These are phyloP conservation scores for Thymelicus acteon DNA, from an alignment of 2,888 invertebrate genomes.

Conservation along the genomic window DNA sequence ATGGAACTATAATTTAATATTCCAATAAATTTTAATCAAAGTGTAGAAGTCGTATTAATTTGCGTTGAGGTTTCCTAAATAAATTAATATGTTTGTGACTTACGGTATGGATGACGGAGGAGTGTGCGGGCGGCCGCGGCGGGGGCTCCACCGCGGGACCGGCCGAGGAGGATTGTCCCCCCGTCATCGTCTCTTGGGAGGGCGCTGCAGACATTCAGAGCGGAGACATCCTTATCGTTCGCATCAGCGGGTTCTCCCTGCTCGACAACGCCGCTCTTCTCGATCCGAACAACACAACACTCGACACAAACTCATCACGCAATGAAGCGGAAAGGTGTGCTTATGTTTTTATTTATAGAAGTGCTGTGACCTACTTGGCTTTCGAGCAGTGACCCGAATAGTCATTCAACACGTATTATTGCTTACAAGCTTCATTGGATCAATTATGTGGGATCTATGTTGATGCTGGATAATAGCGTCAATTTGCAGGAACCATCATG, in stretches of 20 bases:
- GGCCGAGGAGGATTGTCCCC: slow-evolving; percentile 80
- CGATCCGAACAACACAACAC: slow-evolving; percentile 60
- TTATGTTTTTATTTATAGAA: slow-evolving; percentile 39
- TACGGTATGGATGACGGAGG: slow-evolving; percentile 68
- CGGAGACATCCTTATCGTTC: slow-evolving; percentile 89
- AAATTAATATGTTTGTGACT: slow-evolving; percentile 47
- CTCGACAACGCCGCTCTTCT: slow-evolving; percentile 60
- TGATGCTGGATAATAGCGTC: slow-evolving; percentile 16
- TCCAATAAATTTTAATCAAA: background rate
- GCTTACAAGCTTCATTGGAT: slow-evolving; percentile 37
- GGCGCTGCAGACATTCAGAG: slow-evolving; percentile 88
- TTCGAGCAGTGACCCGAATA: slow-evolving; percentile 38
- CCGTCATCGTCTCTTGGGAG: slow-evolving; percentile 87
- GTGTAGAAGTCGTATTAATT: slow-evolving; percentile 11
- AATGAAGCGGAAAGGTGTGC: slow-evolving; percentile 64
- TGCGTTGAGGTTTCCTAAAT: slow-evolving; percentile 12
- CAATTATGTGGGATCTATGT: slow-evolving; percentile 42
- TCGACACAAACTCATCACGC: slow-evolving; percentile 58
- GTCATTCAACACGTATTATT: slow-evolving; percentile 32
- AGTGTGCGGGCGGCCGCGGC: slow-evolving; percentile 68
- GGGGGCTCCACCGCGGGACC: slow-evolving; percentile 50
- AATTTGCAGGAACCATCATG: slow-evolving; percentile 79
- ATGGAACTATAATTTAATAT: background rate
- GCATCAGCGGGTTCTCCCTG: slow-evolving; percentile 87
- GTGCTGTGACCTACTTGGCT: slow-evolving; percentile 30